These are phyloP conservation scores for Zosterops japonicus DNA, from an alignment of 2,113 vertebrate species.

Conservation along the genomic window DNA sequence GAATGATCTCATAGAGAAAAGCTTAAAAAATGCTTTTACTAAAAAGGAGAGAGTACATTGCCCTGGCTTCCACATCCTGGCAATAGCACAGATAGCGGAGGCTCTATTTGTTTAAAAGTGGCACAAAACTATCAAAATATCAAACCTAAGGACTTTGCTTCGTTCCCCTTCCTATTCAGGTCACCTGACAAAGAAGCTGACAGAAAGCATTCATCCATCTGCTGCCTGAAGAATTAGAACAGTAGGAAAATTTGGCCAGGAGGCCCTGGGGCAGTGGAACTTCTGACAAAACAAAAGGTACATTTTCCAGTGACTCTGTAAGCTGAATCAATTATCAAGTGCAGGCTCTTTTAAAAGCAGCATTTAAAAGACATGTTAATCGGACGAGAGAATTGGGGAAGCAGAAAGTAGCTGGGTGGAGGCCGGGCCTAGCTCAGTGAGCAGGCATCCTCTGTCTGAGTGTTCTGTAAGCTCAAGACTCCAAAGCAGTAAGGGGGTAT, in stretches of 20 bases:
- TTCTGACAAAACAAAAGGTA: not conserved
- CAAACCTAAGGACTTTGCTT: not conserved
- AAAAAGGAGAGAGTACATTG: not conserved
- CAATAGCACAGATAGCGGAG: not conserved
- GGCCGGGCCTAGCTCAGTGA: not conserved
- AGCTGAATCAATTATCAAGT: conserved; percentile 2
- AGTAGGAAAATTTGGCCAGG: not conserved
- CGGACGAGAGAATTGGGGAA: not conserved
- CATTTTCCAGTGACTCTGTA: conserved; percentile 36
- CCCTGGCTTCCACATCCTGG: not conserved
- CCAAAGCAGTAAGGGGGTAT: not conserved
- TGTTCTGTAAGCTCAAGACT: not conserved
- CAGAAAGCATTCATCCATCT: not conserved
- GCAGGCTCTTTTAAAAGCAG: conserved; percentile 15
- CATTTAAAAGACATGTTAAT: not conserved
- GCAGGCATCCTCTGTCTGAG: not conserved
- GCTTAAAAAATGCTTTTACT: conserved; percentile 20
- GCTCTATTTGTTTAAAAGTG: not conserved
- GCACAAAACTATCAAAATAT: not conserved
- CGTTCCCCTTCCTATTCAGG: not conserved
- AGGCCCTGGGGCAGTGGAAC: conserved; percentile 16
- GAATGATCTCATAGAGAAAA: conserved; percentile 46
- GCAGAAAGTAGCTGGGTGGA: not conserved
- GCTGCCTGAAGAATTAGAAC: not conserved
- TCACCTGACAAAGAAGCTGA: conserved; percentile 1